phyloP scores from a whole-genome alignment of 2,797 vertebrate genomes.

The Geotrypetes seraphini region DNA sequence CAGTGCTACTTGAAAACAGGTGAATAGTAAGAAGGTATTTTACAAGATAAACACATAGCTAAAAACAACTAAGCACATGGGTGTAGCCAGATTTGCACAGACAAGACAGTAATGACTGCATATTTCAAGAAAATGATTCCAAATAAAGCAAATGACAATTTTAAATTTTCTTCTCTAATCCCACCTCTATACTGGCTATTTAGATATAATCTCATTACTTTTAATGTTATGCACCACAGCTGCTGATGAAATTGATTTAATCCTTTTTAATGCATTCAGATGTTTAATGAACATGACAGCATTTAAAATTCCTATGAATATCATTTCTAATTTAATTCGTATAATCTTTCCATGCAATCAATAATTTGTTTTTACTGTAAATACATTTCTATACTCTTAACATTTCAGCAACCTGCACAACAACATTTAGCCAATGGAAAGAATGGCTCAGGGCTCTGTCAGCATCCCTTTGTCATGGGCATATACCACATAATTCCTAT shows the following conservation, averaged over 20 bases:
- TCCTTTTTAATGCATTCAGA: conserved; percentile 14
- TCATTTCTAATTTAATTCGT: conserved; percentile 17
- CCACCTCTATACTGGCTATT: conserved; percentile 16
- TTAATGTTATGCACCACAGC: conserved; percentile 10
- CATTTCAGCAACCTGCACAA: conserved; percentile 6
- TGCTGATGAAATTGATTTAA: conserved; percentile 20
- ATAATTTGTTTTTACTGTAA: neutral
- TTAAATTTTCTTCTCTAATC: conserved; percentile 22
- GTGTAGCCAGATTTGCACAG: too few species aligned
- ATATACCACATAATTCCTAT: too few species aligned
- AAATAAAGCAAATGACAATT: conserved; percentile 8
- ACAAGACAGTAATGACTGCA: too few species aligned
- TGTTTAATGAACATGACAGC: conserved; percentile 21
- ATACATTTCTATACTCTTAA: conserved; percentile 10
- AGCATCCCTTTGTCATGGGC: too few species aligned
- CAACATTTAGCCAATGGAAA: too few species aligned
- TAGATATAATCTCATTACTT: conserved; percentile 20
- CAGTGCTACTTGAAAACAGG: too few species aligned
- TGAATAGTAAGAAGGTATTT: too few species aligned
- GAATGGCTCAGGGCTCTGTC: too few species aligned
- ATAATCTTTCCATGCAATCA: conserved; percentile 1
- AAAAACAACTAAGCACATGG: too few species aligned
- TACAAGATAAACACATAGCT: too few species aligned
- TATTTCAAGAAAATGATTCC: too few species aligned
- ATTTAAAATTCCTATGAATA: conserved; percentile 16